These are phyloP conservation scores for Stomatorhinus walkeri DNA, from an alignment of 2,797 vertebrate species.

Conservation along the genomic window DNA sequence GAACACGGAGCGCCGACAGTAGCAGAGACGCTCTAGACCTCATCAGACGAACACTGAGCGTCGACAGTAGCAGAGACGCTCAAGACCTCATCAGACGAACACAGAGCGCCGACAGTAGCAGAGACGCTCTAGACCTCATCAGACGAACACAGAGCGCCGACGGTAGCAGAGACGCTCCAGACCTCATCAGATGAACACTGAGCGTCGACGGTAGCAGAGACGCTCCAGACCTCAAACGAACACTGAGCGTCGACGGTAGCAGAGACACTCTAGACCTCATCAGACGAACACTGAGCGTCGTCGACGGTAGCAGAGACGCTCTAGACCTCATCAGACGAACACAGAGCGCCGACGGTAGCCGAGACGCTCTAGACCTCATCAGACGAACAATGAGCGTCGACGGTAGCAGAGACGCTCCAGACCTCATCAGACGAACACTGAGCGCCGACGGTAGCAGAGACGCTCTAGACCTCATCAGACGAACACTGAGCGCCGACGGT, in stretches of 20 bases:
- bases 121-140: not conserved
- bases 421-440: not conserved
- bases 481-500: slow-evolving; percentile 8
- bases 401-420: no score
- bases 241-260: slow-evolving; percentile 25
- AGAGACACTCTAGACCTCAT: not conserved
- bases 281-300: slow-evolving; percentile 21
- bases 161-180: not conserved
- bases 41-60: slow-evolving; percentile 3
- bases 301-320: slow-evolving; percentile 22
- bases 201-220: slow-evolving; percentile 25
- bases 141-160: not conserved
- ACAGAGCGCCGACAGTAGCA: slow-evolving; percentile 25
- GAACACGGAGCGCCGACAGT: not conserved
- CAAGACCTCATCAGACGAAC: not conserved
- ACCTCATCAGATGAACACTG: not conserved
- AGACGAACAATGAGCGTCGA: slow-evolving; percentile 23
- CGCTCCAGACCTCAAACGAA: not conserved
- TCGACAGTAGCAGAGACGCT: slow-evolving; percentile 21
- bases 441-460: slow-evolving; percentile 26
- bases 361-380: not conserved
- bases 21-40: not conserved
- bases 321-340: not conserved
- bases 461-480: not conserved
- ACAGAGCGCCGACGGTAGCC: slow-evolving; percentile 21